Percentiles rank a stretch among this genome's conserved stretches.
phyloP scores from a whole-genome alignment of 2,888 invertebrate species.

The Pteria penguin region DNA sequence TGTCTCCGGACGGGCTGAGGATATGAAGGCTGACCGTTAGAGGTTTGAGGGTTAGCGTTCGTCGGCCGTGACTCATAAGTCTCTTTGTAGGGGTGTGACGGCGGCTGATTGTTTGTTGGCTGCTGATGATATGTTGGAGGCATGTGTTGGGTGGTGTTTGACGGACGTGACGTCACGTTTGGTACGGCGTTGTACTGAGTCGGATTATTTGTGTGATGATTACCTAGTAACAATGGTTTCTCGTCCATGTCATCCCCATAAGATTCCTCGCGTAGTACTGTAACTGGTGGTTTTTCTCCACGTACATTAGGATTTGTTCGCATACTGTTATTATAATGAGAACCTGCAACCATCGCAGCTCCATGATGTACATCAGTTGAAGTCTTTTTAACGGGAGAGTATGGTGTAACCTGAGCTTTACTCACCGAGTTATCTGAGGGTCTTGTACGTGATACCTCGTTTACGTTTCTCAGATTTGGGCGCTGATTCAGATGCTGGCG shows the following conservation, averaged over 20 bases:
- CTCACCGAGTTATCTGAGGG: neutral
- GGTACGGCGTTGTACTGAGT: neutral
- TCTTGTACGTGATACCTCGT: neutral
- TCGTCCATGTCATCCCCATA: neutral
- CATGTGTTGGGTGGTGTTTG: too few species aligned
- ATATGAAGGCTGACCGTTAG: neutral
- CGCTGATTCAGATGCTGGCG: neutral
- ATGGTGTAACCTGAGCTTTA: neutral
- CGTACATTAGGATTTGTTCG: too few species aligned
- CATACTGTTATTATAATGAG: neutral
- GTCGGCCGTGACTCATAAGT: too few species aligned
- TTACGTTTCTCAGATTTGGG: neutral
- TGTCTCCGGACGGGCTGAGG: too few species aligned
- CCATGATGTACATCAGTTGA: neutral
- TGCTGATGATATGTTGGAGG: too few species aligned
- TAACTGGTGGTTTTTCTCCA: neutral
- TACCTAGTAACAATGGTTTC: too few species aligned
- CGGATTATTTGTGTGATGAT: neutral
- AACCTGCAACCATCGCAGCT: neutral
- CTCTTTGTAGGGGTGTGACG: neutral
- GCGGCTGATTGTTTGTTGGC: neutral
- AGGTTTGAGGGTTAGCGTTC: neutral
- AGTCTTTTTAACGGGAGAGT: neutral
- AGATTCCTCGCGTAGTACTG: neutral
- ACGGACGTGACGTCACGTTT: too few species aligned